Conservation (phyloP, 2,797 vertebrate genomes). For the Glossophaga mutica region DNA sequence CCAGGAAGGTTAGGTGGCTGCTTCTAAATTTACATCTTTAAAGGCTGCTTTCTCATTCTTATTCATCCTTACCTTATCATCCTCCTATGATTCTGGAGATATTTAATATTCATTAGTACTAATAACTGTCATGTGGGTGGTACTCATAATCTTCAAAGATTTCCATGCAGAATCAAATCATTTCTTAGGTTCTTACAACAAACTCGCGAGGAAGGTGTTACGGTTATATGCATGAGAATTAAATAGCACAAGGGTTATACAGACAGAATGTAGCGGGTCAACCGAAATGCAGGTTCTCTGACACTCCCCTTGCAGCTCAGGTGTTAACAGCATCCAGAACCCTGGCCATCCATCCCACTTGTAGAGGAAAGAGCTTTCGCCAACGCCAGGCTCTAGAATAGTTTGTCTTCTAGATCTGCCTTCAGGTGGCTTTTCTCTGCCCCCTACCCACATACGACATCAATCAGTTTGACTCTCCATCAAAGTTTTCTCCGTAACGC, state of each 20-base stretch:
- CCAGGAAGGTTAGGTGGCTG: not conserved
- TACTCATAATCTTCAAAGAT: not conserved
- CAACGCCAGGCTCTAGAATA: not conserved
- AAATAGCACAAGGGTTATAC: not conserved
- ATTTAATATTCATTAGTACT: not conserved
- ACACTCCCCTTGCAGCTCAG: not conserved
- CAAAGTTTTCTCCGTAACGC: not conserved
- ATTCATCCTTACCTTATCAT: not conserved
- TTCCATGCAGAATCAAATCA: not conserved
- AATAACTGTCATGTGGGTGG: not conserved
- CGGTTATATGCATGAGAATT: not conserved
- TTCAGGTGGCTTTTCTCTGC: not conserved
- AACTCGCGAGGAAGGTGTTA: not conserved
- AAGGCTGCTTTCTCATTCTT: not conserved
- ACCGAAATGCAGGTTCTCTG: not conserved
- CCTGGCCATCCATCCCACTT: not conserved
- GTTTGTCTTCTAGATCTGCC: not conserved
- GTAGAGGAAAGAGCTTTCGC: not conserved
- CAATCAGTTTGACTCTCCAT: not conserved
- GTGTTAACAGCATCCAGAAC: not conserved
- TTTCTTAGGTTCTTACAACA: not conserved
- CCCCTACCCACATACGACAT: not conserved
- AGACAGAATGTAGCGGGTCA: not conserved
- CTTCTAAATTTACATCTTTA: not conserved
- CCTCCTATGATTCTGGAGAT: not conserved